Conservation (phyloP, 1,140 invertebrate species). For the Heliothis subflexa region DNA sequence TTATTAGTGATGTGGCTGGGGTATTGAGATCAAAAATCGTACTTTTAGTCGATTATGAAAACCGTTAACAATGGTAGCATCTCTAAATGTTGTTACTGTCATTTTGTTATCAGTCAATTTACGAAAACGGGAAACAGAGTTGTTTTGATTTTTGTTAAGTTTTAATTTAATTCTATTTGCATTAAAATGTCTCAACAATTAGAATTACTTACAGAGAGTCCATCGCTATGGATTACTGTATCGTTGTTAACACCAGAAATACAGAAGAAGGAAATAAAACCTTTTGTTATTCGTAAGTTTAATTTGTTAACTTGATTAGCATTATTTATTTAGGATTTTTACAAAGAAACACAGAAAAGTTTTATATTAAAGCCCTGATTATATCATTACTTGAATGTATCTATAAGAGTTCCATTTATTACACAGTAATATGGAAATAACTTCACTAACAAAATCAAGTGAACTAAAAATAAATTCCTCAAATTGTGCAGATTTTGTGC, state of each 20-base stretch:
- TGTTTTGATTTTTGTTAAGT: conserved; percentile 36
- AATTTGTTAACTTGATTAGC: neutral
- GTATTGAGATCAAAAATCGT: neutral
- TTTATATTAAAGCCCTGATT: too few relatives aligned
- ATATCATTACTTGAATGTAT: too few relatives aligned
- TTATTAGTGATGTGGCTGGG: conserved; percentile 9
- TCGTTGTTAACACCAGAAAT: conserved; percentile 74
- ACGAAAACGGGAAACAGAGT: neutral
- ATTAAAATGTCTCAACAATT: conserved; percentile 74
- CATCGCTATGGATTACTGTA: conserved; percentile 71
- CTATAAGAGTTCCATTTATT: too few relatives aligned
- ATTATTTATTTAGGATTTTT: neutral
- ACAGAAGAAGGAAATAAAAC: conserved; percentile 80
- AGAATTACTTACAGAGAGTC: conserved; percentile 76
- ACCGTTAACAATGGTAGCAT: neutral
- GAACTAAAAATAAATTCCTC: too few relatives aligned
- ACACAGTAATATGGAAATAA: too few relatives aligned
- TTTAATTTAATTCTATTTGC: conserved; percentile 40
- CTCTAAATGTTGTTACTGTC: neutral
- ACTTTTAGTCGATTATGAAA: conserved; percentile 18
- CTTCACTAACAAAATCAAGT: too few relatives aligned
- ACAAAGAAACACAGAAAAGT: too few relatives aligned
- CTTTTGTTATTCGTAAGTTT: conserved; percentile 75
- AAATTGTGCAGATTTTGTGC: too few relatives aligned
- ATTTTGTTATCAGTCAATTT: neutral